Conservation (phyloP, 2,888 invertebrate genomes). For the Danaus chrysippus region DNA sequence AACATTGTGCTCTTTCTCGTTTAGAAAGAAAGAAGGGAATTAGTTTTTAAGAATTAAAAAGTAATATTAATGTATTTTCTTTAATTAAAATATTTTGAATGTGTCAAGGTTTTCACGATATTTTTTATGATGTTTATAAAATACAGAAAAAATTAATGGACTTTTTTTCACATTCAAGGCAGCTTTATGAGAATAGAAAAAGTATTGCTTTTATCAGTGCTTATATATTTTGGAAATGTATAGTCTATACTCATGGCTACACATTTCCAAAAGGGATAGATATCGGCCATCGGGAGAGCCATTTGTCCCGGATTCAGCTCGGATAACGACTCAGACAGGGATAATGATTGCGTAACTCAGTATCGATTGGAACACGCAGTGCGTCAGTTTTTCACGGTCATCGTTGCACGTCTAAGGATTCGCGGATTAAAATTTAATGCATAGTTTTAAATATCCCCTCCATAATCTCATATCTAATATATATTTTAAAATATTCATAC, state of each 20-base stretch:
- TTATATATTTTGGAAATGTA: too few species aligned
- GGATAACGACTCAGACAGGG: slow-evolving; percentile 37
- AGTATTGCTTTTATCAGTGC: too few species aligned
- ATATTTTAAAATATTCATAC: neutral
- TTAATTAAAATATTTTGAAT: too few species aligned
- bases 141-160: too few species aligned
- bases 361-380: slow-evolving; percentile 56
- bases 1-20: too few species aligned
- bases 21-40: too few species aligned
- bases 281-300: slow-evolving; percentile 24
- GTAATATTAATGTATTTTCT: too few species aligned
- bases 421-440: slow-evolving; percentile 27
- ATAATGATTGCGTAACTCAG: slow-evolving; percentile 52
- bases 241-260: neutral
- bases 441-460: neutral
- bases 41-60: too few species aligned
- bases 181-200: too few species aligned
- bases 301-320: slow-evolving; percentile 23
- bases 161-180: too few species aligned
- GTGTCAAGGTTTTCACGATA: too few species aligned
- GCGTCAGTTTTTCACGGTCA: slow-evolving; percentile 50
- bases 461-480: neutral
- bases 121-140: too few species aligned
- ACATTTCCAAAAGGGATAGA: slow-evolving; percentile 1
- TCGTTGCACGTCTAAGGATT: slow-evolving; percentile 63